Evolutionary conservation across 2,888 invertebrate species (phyloP).

Genomic region (Mystacides longicornis): DNA sequence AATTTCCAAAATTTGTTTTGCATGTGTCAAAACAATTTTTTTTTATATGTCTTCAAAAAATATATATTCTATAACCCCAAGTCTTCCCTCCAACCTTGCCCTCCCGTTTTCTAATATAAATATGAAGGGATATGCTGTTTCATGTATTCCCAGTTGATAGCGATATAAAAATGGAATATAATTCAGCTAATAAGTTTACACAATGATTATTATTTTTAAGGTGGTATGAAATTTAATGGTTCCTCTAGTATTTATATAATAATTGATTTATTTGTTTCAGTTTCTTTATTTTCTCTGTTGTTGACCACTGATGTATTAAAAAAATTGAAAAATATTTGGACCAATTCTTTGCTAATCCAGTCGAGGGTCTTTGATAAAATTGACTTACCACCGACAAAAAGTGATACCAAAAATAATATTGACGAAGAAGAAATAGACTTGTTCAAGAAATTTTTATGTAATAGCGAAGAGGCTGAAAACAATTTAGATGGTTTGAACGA

Average conservation of each 20-base stretch:
- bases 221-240: not conserved
- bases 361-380: not conserved
- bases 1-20: too few species aligned
- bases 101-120: too few species aligned
- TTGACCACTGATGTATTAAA: slow-evolving; percentile 33
- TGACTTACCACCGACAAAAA: slow-evolving; percentile 15
- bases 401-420: slow-evolving; percentile 29
- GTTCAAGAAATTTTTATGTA: slow-evolving; percentile 7
- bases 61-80: too few species aligned
- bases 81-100: too few species aligned
- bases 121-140: too few species aligned
- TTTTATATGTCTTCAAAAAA: too few species aligned
- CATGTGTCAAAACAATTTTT: too few species aligned
- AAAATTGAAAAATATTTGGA: slow-evolving; percentile 36
- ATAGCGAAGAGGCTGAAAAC: not conserved
- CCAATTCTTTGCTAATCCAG: slow-evolving; percentile 36
- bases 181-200: too few species aligned
- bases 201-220: slow-evolving; percentile 6
- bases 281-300: slow-evolving; percentile 35
- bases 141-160: too few species aligned
- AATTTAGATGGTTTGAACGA: not conserved
- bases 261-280: slow-evolving; percentile 30
- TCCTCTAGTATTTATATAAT: too few species aligned
- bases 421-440: slow-evolving; percentile 3
- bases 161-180: too few species aligned